A percentile compares a stretch with the other conserved stretches of the same genome.
Evolutionary conservation across 2,113 vertebrate genomes (phyloP).

Genomic region (Chaetorhynchus papuensis): DNA sequence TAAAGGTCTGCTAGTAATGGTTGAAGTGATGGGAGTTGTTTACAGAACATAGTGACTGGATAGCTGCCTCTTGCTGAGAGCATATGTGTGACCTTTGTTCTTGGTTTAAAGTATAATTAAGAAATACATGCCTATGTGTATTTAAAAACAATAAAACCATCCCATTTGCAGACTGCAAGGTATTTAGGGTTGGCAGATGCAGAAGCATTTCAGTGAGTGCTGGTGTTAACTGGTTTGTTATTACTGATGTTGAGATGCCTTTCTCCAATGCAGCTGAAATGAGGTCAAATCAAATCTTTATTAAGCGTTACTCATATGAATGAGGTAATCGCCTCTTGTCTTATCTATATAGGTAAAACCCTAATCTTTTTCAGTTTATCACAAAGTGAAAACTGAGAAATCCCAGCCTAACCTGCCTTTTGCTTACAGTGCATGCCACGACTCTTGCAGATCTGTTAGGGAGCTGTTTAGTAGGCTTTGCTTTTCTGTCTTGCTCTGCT

Average conservation of each 20-base stretch:
- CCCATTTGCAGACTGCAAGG: not conserved
- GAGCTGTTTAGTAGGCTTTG: not conserved
- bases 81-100: not conserved
- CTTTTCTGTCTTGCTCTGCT: not conserved
- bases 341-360: not conserved
- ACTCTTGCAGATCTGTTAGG: not conserved
- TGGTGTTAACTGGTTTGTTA: slow-evolving; percentile 17
- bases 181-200: not conserved
- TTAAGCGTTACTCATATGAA: not conserved
- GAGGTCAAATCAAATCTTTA: not conserved
- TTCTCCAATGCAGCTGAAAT: not conserved
- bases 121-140: not conserved
- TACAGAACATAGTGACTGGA: not conserved
- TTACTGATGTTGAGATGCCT: not conserved
- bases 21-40: slow-evolving; percentile 49
- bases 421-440: not conserved
- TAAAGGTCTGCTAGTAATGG: slow-evolving; percentile 62
- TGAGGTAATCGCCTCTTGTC: not conserved
- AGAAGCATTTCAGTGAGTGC: not conserved
- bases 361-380: not conserved
- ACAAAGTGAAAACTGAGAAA: not conserved
- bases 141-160: slow-evolving; percentile 37
- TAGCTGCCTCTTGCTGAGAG: not conserved
- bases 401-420: not conserved
- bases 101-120: slow-evolving; percentile 54